Evolutionary conservation across 2,113 vertebrate genomes (phyloP).

Genomic region (Glaucomys volans): DNA sequence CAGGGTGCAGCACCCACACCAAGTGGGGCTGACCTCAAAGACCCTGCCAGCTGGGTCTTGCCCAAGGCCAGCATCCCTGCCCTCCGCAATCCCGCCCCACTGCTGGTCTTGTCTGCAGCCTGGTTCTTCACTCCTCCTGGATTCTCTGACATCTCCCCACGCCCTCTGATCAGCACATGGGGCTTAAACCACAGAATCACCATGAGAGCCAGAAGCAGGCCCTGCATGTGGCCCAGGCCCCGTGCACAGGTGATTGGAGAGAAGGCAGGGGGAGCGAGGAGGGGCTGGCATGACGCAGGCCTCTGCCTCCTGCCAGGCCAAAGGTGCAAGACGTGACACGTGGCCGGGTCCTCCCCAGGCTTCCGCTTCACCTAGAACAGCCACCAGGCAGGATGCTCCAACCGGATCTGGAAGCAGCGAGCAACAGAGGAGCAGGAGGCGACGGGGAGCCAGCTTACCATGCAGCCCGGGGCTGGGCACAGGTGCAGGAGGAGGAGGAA

Average conservation of each 20-base stretch:
- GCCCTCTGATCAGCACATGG: not conserved
- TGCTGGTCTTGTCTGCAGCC: not conserved
- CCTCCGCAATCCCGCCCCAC: not conserved
- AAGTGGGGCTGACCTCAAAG: not conserved
- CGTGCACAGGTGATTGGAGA: too few relatives aligned
- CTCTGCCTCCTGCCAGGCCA: not conserved
- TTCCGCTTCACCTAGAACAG: not conserved
- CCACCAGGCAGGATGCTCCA: too few relatives aligned
- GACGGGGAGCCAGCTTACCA: rapidly evolving
- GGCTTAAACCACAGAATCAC: not conserved
- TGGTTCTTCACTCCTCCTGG: not conserved
- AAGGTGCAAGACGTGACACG: not conserved
- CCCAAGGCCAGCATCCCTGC: too few relatives aligned
- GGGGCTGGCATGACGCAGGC: too few relatives aligned
- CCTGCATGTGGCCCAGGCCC: not conserved
- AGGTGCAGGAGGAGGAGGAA: too few relatives aligned
- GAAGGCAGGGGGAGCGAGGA: too few relatives aligned
- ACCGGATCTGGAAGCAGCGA: not conserved
- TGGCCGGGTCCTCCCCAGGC: not conserved
- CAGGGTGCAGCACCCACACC: not conserved
- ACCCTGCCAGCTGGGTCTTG: not conserved
- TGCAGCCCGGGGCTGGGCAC: rapidly evolving
- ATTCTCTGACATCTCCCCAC: not conserved
- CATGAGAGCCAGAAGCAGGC: not conserved
- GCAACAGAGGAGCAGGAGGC: not conserved